Evolutionary conservation across 2,113 vertebrate species (phyloP).

Genomic region (Castor canadensis): DNA sequence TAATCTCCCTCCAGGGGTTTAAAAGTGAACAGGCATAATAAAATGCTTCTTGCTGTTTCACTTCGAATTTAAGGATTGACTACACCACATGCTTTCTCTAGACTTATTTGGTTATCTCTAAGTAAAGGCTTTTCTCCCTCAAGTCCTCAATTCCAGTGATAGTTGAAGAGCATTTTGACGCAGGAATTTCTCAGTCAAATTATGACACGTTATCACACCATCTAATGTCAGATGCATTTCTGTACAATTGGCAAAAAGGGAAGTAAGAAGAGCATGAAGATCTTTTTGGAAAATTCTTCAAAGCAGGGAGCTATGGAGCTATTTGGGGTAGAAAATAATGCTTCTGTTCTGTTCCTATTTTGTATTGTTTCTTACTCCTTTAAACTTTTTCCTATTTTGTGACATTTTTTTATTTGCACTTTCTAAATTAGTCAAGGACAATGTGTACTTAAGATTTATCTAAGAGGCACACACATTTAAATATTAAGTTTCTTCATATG

Average conservation of each 20-base stretch:
- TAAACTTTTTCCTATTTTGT: neutral
- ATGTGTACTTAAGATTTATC: neutral
- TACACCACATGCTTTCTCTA: conserved; percentile 22
- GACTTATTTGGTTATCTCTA: conserved; percentile 46
- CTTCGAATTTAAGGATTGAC: conserved; percentile 59
- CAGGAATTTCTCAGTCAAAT: conserved; percentile 9
- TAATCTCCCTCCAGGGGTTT: conserved; percentile 63
- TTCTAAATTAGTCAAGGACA: conserved; percentile 2
- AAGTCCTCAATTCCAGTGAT: conserved; percentile 5
- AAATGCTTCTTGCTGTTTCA: conserved; percentile 60
- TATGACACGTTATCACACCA: neutral
- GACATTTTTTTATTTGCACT: neutral
- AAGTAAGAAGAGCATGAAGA: neutral
- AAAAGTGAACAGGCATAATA: conserved; percentile 58
- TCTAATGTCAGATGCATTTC: neutral
- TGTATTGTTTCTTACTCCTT: neutral
- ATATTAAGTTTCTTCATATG: neutral
- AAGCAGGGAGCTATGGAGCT: neutral
- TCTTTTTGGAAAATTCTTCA: neutral
- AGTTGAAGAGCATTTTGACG: conserved; percentile 10
- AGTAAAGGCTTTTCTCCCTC: neutral
- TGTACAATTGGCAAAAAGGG: neutral
- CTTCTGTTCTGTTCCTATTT: neutral
- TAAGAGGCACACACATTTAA: neutral
- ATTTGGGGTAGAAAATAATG: neutral